These are phyloP conservation scores for Hoplodrina blanda DNA, from an alignment of 2,888 invertebrate genomes.

Conservation along the genomic window DNA sequence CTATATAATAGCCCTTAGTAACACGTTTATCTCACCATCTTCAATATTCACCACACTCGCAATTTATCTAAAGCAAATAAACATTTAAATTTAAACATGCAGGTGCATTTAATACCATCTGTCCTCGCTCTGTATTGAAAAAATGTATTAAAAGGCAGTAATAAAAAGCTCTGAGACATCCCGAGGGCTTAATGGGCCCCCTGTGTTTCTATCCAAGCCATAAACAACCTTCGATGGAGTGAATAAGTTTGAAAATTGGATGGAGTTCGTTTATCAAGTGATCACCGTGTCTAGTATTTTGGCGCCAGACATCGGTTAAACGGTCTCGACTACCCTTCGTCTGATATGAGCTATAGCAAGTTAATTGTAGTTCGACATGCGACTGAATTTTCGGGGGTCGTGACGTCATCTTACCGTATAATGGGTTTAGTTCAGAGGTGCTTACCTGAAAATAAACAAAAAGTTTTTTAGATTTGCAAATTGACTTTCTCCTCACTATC, in stretches of 20 bases:
- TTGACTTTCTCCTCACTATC: not conserved
- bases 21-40: constrained; percentile 26
- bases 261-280: constrained; percentile 50
- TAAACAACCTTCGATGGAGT: constrained; percentile 30
- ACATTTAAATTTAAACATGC: constrained; percentile 45
- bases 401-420: constrained; percentile 51
- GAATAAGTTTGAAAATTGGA: constrained; percentile 54
- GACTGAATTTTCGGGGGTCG: constrained; percentile 53
- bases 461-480: not conserved
- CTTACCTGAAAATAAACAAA: constrained; percentile 61
- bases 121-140: constrained; percentile 63
- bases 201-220: constrained; percentile 21
- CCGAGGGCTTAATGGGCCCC: constrained; percentile 62
- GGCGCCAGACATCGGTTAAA: constrained; percentile 85
- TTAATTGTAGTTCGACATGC: constrained; percentile 71
- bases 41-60: constrained; percentile 1
- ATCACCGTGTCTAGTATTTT: constrained; percentile 75
- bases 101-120: constrained; percentile 62
- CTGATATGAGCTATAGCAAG: constrained; percentile 67
- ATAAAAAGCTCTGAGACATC: constrained; percentile 65
- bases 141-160: constrained; percentile 63
- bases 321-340: constrained; percentile 70
- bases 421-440: constrained; percentile 1
- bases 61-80: constrained; percentile 43
- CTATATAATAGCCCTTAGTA: constrained; percentile 29